Conservation (phyloP, 2,888 invertebrate species). For the Yponomeuta sedellus region DNA sequence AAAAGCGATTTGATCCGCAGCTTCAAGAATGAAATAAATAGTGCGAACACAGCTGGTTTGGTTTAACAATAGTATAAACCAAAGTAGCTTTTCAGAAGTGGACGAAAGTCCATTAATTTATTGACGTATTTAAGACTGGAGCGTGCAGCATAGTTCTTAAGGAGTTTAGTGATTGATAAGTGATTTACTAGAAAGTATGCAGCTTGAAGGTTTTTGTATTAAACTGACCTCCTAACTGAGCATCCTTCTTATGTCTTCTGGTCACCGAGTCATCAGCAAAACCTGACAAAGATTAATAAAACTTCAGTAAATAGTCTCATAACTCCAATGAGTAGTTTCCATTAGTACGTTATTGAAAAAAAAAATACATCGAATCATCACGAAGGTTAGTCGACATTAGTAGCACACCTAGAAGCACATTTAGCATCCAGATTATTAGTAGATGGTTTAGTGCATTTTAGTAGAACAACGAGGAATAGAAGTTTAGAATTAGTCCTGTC, state of each 20-base stretch:
- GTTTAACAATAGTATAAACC: too few species aligned
- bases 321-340: background rate
- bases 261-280: slow-evolving; percentile 73
- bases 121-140: too few species aligned
- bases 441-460: slow-evolving; percentile 6
- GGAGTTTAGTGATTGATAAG: too few species aligned
- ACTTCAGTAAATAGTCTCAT: background rate
- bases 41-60: too few species aligned
- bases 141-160: too few species aligned
- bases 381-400: slow-evolving; percentile 45
- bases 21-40: too few species aligned
- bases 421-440: slow-evolving; percentile 25
- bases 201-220: too few species aligned
- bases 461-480: slow-evolving; percentile 7
- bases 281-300: slow-evolving; percentile 42
- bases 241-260: slow-evolving; percentile 71
- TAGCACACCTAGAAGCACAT: slow-evolving; percentile 65
- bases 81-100: background rate
- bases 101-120: too few species aligned
- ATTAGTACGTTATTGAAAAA: background rate
- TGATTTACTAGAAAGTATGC: too few species aligned
- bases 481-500: background rate
- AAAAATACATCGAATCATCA: slow-evolving; percentile 39
- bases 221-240: slow-evolving; percentile 68
- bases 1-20: too few species aligned